Evolutionary conservation across 2,888 invertebrate species (phyloP).

Genomic region (Macrophya annulata): DNA sequence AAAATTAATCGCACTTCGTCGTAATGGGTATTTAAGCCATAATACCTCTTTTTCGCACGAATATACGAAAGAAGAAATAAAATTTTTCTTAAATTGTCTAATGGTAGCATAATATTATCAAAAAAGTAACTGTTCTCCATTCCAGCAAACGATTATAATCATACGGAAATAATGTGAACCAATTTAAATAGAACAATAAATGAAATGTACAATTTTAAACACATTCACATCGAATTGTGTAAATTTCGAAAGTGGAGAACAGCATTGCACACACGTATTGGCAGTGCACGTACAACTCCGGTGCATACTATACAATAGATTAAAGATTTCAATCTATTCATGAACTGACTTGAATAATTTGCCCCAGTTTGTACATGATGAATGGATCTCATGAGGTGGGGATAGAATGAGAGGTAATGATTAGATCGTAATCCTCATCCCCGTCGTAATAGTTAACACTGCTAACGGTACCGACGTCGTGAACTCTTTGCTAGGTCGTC

Average conservation of each 20-base stretch:
- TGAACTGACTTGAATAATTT: slow-evolving; percentile 41
- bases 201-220: not conserved
- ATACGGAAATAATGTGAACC: not conserved
- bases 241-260: not conserved
- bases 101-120: too few species aligned
- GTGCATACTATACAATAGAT: slow-evolving; percentile 16
- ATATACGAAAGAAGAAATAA: not conserved
- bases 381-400: slow-evolving; percentile 26
- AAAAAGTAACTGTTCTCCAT: too few species aligned
- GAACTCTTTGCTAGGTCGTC: slow-evolving; percentile 42
- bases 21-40: not conserved
- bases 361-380: slow-evolving; percentile 40
- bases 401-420: slow-evolving; percentile 18
- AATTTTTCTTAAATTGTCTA: not conserved
- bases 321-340: slow-evolving; percentile 16
- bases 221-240: not conserved
- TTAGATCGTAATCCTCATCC: slow-evolving; percentile 47
- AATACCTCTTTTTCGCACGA: not conserved
- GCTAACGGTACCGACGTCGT: slow-evolving; percentile 38
- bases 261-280: not conserved
- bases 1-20: not conserved
- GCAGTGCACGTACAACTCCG: not conserved
- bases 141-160: too few species aligned
- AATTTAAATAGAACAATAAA: not conserved
- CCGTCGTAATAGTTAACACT: slow-evolving; percentile 38